Base-by-base conservation (phyloP, 1,140 invertebrate genomes). In the Heliconius himera region DNA sequence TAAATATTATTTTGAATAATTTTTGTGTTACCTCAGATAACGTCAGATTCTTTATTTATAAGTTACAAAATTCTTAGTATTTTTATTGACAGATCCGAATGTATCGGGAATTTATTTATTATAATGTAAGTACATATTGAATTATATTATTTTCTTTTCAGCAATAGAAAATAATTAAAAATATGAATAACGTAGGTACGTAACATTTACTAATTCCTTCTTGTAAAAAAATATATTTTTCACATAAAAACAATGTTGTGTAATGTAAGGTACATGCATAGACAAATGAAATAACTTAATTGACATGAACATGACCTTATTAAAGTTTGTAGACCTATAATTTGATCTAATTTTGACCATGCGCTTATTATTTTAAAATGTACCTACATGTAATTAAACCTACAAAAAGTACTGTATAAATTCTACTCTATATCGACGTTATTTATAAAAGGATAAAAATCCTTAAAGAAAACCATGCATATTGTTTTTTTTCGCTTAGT, bases 401-500 rank as follows among this genome's bases (percentile, higher is more conserved):
- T 60, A 26, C 60, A 16, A 9, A 66, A 66, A 66, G 20, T 29
- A 66, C n/a, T 66, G 22, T 66, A 26, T 66, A 66, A 29, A 26
- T 29, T 18, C 60, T 66, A 66, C 60, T 66, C 22, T 29, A 26
- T 66, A 66, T 29, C n/a, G 22, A 66, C 26, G 60, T 26, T 16
- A 26, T 66, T 66, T 66, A 66, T 22, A n/a, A 66, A 66, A 13
- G 22, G 22, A 66, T 66, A 29, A 29, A 51, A 66, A 3, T 60
- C 56, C 60, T 11, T 72, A 72, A 22, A 33, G 46, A 54, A 77
- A 78, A 66, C 72, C 77, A 78, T 78, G 71, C 72, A 77, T 33
- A 9, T 33, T 71, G 76, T 71, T 51, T 46, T 56, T 26, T 29
- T 56, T 56, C 60, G 26, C 29, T 66, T 29, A 66, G 26, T 66